These are phyloP conservation scores for Zygothrica quintamaculata DNA, from an alignment of 2,888 invertebrate genomes.

Conservation along the genomic window DNA sequence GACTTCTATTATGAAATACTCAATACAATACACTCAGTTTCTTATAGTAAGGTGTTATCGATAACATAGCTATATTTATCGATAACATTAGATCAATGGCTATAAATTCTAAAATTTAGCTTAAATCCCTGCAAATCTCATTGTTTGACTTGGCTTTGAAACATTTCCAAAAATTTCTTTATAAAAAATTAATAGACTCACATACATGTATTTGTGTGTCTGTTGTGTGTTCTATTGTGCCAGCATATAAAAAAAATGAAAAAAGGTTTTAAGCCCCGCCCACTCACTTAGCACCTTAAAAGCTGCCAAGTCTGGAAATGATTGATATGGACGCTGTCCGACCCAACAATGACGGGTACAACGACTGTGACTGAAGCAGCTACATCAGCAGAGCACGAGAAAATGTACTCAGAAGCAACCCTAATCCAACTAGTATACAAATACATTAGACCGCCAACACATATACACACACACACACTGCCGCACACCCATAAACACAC, in stretches of 20 bases:
- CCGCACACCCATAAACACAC: conserved; percentile 21
- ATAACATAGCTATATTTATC: too few relatives aligned
- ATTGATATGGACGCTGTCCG: conserved; percentile 76
- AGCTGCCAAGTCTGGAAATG: conserved; percentile 40
- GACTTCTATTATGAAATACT: too few relatives aligned
- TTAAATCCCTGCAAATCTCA: too few relatives aligned
- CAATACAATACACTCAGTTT: too few relatives aligned
- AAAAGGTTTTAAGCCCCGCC: conserved; percentile 17
- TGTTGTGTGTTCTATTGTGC: neutral
- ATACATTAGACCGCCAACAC: conserved; percentile 54
- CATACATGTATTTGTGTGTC: neutral
- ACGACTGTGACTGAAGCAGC: conserved; percentile 11
- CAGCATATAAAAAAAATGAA: neutral
- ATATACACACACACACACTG: conserved; percentile 7
- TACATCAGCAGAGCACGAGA: conserved; percentile 36
- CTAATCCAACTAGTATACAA: conserved; percentile 72
- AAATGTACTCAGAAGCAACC: conserved; percentile 71
- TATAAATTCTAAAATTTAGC: too few relatives aligned
- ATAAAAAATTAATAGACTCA: neutral
- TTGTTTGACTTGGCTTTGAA: too few relatives aligned
- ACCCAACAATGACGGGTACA: conserved; percentile 14
- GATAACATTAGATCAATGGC: too few relatives aligned
- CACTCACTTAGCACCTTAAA: conserved; percentile 33
- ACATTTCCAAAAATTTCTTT: too few relatives aligned
- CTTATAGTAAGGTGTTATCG: too few relatives aligned